phyloP scores from a whole-genome alignment of 1,140 invertebrate species.

The Drosophila miranda region DNA sequence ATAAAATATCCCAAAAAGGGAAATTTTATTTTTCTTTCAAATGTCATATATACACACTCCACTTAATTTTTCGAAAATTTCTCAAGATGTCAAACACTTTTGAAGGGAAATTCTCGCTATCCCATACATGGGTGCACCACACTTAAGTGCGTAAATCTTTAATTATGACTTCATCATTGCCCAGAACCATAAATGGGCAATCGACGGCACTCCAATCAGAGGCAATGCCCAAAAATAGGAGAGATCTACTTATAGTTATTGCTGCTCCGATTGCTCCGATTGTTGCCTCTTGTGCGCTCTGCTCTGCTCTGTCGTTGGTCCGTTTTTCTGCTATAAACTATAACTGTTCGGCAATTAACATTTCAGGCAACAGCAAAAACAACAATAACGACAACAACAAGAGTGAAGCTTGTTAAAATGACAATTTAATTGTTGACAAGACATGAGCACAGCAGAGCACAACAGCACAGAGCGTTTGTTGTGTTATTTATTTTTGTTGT shows the following conservation, averaged over 20 bases:
- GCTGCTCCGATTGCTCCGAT: conserved; percentile 55
- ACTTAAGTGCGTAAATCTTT: conserved; percentile 44
- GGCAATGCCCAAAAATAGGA: conserved; percentile 75
- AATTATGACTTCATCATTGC: conserved; percentile 65
- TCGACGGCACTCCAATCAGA: conserved; percentile 17
- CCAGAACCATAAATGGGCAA: conserved; percentile 63
- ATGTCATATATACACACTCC: too few species aligned
- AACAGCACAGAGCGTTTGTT: background rate
- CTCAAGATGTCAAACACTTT: conserved; percentile 1
- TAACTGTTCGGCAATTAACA: conserved; percentile 82
- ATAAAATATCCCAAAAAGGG: background rate
- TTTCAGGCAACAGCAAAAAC: conserved; percentile 40
- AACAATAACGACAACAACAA: conserved; percentile 57
- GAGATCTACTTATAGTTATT: too few species aligned
- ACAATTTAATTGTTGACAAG: conserved; percentile 82
- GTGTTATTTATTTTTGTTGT: background rate
- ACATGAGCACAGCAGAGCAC: conserved; percentile 49
- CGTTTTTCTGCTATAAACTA: conserved; percentile 60
- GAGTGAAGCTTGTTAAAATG: conserved; percentile 80
- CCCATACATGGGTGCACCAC: conserved; percentile 27
- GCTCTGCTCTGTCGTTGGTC: conserved; percentile 42
- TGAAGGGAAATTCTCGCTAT: conserved; percentile 39
- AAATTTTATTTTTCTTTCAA: background rate
- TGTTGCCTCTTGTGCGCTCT: conserved; percentile 23
- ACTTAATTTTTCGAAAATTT: background rate